Evolutionary conservation across 1,140 invertebrate genomes (phyloP).

Genomic region (Drosophila busckii): DNA sequence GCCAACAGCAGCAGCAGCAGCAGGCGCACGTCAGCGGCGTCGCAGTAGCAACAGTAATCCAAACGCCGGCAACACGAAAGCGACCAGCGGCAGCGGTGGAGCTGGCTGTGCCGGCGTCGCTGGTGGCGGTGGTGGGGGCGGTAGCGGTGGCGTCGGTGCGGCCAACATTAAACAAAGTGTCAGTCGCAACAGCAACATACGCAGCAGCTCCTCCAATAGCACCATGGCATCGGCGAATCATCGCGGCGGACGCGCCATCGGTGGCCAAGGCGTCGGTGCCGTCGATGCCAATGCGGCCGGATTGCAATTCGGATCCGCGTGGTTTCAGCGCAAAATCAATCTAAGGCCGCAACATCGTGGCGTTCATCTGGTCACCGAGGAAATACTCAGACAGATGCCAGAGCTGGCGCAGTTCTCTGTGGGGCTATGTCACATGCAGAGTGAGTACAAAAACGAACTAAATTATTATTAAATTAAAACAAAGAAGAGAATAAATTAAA

Average conservation of each 20-base stretch:
- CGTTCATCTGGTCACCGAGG: constrained; percentile 96
- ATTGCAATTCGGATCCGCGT: constrained; percentile 94
- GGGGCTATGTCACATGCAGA: constrained; percentile 96
- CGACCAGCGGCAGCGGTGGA: constrained; percentile 72
- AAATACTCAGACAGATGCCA: constrained; percentile 94
- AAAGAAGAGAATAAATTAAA: no score
- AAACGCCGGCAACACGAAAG: constrained; percentile 74
- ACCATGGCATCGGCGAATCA: constrained; percentile 79
- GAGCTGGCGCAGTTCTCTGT: constrained; percentile 95
- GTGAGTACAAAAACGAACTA: constrained; percentile 82
- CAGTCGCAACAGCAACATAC: constrained; percentile 78
- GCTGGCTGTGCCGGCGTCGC: constrained; percentile 69
- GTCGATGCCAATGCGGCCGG: constrained; percentile 81
- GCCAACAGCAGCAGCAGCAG: constrained; percentile 31
- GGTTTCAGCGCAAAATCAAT: constrained; percentile 98
- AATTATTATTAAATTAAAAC: background rate
- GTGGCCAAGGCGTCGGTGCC: constrained; percentile 80
- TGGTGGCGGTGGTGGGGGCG: constrained; percentile 54
- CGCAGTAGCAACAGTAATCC: constrained; percentile 78
- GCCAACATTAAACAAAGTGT: constrained; percentile 71
- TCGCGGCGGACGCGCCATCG: constrained; percentile 80
- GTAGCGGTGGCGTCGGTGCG: constrained; percentile 12
- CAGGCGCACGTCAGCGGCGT: constrained; percentile 55
- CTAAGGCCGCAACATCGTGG: constrained; percentile 95
- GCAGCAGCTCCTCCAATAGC: constrained; percentile 78